phyloP scores from a whole-genome alignment of 2,888 invertebrate species.

The Cheilosia scutellata region DNA sequence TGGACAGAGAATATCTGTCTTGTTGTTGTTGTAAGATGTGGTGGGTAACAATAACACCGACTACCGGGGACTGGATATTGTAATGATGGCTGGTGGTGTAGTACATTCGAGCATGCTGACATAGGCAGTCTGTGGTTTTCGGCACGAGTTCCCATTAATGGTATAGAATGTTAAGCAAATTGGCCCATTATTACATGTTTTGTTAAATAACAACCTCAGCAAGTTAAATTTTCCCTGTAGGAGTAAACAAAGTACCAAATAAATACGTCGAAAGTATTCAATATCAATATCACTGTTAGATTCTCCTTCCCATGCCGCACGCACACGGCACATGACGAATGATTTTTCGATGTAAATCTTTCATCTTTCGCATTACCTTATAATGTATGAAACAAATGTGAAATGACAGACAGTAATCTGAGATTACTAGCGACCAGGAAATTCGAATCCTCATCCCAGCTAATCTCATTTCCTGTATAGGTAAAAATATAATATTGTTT shows the following conservation, averaged over 20 bases:
- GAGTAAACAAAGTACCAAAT: neutral
- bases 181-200: too few relatives aligned
- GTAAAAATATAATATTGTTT: neutral
- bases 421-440: neutral
- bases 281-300: neutral
- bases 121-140: too few relatives aligned
- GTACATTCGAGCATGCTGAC: too few relatives aligned
- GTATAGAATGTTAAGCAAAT: too few relatives aligned
- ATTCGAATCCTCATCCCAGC: neutral
- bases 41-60: too few relatives aligned
- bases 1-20: too few relatives aligned
- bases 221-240: too few relatives aligned
- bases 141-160: too few relatives aligned
- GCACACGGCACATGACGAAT: constrained; percentile 7
- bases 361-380: neutral
- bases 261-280: neutral
- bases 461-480: neutral
- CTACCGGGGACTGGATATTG: too few relatives aligned
- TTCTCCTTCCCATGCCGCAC: neutral
- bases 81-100: too few relatives aligned
- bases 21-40: too few relatives aligned
- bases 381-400: constrained; percentile 4
- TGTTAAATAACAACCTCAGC: too few relatives aligned
- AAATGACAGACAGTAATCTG: constrained; percentile 7
- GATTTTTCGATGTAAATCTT: constrained; percentile 1